Evolutionary conservation across 2,113 vertebrate genomes (phyloP).

Genomic region (Sterrhoptilus dennistouni): DNA sequence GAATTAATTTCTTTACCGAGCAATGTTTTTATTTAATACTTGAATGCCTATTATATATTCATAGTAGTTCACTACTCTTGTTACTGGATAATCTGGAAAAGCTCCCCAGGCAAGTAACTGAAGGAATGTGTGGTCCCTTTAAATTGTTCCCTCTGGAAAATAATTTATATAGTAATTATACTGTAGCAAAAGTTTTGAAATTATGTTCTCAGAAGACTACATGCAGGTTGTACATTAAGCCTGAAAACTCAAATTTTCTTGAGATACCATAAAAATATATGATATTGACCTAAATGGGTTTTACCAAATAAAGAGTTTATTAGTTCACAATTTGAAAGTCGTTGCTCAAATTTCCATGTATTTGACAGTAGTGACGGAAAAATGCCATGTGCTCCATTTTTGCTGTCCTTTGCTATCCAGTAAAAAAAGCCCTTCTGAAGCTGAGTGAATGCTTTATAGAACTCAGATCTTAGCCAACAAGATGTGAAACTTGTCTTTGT

Average conservation of each 20-base stretch:
- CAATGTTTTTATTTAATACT: neutral
- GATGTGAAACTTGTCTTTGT: neutral
- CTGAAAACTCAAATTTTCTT: neutral
- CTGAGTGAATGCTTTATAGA: neutral
- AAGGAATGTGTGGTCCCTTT: neutral
- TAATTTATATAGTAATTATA: neutral
- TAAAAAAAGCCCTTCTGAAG: neutral
- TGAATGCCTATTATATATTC: neutral
- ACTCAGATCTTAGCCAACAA: neutral
- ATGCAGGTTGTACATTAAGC: neutral
- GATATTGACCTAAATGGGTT: neutral
- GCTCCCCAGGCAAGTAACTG: neutral
- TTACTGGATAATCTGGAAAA: neutral
- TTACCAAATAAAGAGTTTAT: neutral
- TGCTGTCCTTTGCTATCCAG: neutral
- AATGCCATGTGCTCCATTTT: neutral
- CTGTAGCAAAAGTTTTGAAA: neutral
- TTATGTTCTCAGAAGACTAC: neutral
- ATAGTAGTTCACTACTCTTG: neutral
- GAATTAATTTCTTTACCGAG: neutral
- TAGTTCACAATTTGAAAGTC: neutral
- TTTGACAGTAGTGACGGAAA: neutral
- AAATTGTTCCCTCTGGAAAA: neutral
- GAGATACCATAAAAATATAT: neutral
- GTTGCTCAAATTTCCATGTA: neutral